Base-by-base conservation (phyloP, 2,113 vertebrate species). In the Tetraodon nigroviridis region DNA sequence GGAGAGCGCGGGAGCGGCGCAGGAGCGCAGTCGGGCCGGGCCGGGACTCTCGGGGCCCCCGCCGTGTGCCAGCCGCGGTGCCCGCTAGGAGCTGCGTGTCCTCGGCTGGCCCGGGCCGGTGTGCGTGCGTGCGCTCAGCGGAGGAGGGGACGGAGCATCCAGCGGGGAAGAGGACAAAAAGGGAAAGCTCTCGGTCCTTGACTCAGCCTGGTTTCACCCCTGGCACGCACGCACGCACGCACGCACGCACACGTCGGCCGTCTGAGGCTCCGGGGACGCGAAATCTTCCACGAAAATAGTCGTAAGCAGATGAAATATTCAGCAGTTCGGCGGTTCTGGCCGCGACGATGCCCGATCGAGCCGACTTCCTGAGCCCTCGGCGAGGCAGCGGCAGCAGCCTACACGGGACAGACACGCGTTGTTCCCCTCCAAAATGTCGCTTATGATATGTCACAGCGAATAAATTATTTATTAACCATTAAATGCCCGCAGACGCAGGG, bases 1-100 rank as follows among this genome's bases (percentile, higher is more conserved):
- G n/a, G 20, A 57, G 49, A 42, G 60, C 14, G 41, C 42, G n/a
- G 27, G 19, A 55, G 37, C 59, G 69, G 67, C 18, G 51, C 48
- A 51, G 56, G 24, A 29, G 58, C 69, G 64, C 41, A 53, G 72
- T 44, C 53, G 22, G 67, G 53, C 58, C 64, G 73, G 76, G 59
- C 69, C 69, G 65, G 54, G 65, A 75, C 55, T 55, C 51, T 79
- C 81, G 32, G 76, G 86, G 85, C 82, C 87, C 42, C 86, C 81
- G 85, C 78, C 64, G 79, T 64, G 82, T 87, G 88, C 89, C 88
- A 86, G 85, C 69, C 77, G 79, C 83, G 70, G 70, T 89, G 83
- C 89, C 86, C 86, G 79, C 69, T 54, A 76, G 81, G 74, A 81
- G 69, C 61, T 69, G 70, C 74, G 78, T 85, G 85, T 75, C 79